Base-by-base conservation (phyloP, 2,797 vertebrate genomes). In the Hypotaenidia philippensis region DNA sequence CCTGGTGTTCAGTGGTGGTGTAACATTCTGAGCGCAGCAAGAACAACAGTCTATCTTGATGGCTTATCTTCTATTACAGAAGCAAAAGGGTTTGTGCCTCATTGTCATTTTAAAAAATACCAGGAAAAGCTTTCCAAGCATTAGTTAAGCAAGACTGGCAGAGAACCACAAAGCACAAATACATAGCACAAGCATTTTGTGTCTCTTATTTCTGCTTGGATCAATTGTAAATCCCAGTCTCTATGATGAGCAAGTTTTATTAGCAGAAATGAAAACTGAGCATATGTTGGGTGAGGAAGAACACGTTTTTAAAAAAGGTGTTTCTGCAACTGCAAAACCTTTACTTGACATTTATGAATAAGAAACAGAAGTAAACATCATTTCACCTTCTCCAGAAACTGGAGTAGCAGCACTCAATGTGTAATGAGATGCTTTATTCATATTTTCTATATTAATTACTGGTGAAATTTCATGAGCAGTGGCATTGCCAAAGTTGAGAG, bases 291-390 rank as follows among this genome's bases (percentile, higher is more conserved):
- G 52, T 68, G 49, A 65, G 31, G 45, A 77, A 78, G 47, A 55
- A 9, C 21, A 16, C 10, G 3, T 45, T 49, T 22, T 47, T 44
- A 19, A 44, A 52, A 64, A 27, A 65, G 52, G 10, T 7, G 4
- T 41, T 87, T 92, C 29, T 40, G 0, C 66, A 26, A 32, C 68
- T 80, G 38, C 25, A 71, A 68, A 57, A 77, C 17, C 10, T 59
- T 63, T 7, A 27, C 22, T 45, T 83, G 44, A 2, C 82, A 45
- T 56, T 83, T 83, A 26, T 49, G 25, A 68, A 10, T 70, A 76
- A 94, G 60, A 79, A 89, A 36, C 38, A 94, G 64, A 89, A 74
- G 27, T 52, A 52, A 86, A 81, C 12, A 66, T 52, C 14, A 75
- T 83, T 45, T 83, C 45, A 20, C 45, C 26, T 85, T 83, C 76